A percentile compares a stretch with the other conserved stretches of the same genome.
phyloP scores from a whole-genome alignment of 2,113 vertebrate species.

The Zosterops hypoxanthus region DNA sequence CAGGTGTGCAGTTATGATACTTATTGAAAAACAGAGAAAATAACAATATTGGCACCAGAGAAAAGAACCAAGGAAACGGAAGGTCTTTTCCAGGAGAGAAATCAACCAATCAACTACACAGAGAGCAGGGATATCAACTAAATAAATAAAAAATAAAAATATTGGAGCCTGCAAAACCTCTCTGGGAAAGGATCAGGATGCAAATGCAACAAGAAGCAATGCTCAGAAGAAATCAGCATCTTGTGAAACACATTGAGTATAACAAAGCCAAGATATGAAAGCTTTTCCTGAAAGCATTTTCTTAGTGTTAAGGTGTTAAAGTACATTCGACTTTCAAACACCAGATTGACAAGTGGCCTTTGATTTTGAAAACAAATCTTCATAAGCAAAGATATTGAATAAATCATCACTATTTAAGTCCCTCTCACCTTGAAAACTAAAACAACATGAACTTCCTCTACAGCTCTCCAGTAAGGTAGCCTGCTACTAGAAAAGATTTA shows the following conservation, averaged over 20 bases:
- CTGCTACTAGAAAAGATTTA: background rate
- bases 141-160: background rate
- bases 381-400: background rate
- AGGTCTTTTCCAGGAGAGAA: background rate
- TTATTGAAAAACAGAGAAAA: background rate
- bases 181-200: background rate
- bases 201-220: background rate
- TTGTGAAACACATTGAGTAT: background rate
- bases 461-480: background rate
- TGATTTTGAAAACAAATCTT: background rate
- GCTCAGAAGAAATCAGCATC: background rate
- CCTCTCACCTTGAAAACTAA: background rate
- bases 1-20: background rate
- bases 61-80: background rate
- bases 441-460: background rate
- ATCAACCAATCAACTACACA: background rate
- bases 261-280: background rate
- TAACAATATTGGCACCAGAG: background rate
- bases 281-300: background rate
- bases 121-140: fast-evolving
- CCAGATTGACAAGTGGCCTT: background rate
- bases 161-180: background rate
- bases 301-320: background rate
- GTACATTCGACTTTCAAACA: background rate
- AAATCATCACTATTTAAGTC: background rate